Evolutionary conservation across 2,113 vertebrate genomes (phyloP).

Genomic region (Scomber japonicus): DNA sequence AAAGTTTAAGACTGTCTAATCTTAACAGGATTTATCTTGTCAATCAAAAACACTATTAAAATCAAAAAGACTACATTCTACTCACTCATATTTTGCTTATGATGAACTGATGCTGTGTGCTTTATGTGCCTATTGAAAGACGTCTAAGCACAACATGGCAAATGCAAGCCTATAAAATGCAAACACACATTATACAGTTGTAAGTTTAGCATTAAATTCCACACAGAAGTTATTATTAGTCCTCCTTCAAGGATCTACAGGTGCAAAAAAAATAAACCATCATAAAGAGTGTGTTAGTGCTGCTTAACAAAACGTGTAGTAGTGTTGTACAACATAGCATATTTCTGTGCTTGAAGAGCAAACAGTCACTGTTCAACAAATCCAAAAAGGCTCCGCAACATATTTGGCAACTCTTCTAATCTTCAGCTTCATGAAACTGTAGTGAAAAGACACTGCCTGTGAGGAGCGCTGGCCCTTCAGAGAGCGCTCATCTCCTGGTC

Average conservation of each 20-base stretch:
- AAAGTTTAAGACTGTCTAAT: constrained; percentile 16
- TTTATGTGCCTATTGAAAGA: constrained; percentile 45
- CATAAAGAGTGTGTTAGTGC: constrained; percentile 9
- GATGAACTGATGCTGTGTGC: constrained; percentile 18
- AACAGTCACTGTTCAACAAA: constrained; percentile 4
- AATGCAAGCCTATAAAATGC: constrained; percentile 30
- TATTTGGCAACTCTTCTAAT: constrained; percentile 65
- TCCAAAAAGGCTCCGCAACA: constrained; percentile 34
- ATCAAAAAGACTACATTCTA: constrained; percentile 5
- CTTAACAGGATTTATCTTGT: constrained; percentile 4
- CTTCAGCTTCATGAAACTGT: constrained; percentile 51
- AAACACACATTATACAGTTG: constrained; percentile 24
- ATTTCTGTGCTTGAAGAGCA: constrained; percentile 42
- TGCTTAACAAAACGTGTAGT: constrained; percentile 11
- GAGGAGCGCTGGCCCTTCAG: no score
- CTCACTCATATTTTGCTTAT: constrained; percentile 35
- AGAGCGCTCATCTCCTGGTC: constrained; percentile 19
- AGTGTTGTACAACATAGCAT: constrained; percentile 31
- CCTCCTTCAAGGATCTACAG: constrained; percentile 2
- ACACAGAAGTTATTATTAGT: constrained; percentile 19
- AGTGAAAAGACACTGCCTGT: constrained; percentile 32
- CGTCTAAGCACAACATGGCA: constrained; percentile 23
- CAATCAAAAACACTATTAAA: constrained; percentile 12
- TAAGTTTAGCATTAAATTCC: constrained; percentile 19
- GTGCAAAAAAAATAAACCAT: constrained; percentile 6